phyloP scores from a whole-genome alignment of 2,888 invertebrate genomes.

The Andrena marginata region DNA sequence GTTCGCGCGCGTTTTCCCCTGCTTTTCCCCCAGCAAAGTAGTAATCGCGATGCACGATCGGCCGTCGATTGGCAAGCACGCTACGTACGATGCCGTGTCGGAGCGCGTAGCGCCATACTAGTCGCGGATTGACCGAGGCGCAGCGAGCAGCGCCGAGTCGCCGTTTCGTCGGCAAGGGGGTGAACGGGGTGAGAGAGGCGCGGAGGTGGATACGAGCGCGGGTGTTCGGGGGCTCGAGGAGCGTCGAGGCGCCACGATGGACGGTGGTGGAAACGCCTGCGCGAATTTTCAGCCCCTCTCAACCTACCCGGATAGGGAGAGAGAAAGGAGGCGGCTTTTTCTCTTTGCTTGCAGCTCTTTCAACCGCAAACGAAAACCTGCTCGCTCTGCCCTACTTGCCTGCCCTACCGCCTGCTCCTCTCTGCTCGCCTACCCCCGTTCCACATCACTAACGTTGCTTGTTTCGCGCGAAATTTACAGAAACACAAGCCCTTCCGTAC shows the following conservation, averaged over 20 bases:
- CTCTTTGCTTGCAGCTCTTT: conserved; percentile 55
- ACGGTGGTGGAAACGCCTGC: conserved; percentile 72
- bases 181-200: conserved; percentile 56
- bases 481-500: background rate
- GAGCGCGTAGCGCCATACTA: conserved; percentile 84
- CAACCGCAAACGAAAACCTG: conserved; percentile 65
- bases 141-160: conserved; percentile 78
- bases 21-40: background rate
- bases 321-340: conserved; percentile 29
- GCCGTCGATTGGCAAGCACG: conserved; percentile 42
- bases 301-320: conserved; percentile 39
- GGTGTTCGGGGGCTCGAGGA: conserved; percentile 57
- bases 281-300: conserved; percentile 69
- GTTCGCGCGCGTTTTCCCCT: conserved; percentile 31
- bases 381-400: conserved; percentile 51
- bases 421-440: background rate
- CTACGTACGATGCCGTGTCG: conserved; percentile 73
- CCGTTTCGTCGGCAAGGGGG: conserved; percentile 59
- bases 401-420: background rate
- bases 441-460: background rate
- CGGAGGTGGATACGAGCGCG: conserved; percentile 48
- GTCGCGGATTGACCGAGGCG: conserved; percentile 82
- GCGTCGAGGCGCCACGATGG: conserved; percentile 68
- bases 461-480: conserved; percentile 12
- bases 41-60: conserved; percentile 36